Percentiles rank a stretch among this genome's conserved stretches.
These are phyloP conservation scores for Tinamus major DNA, from an alignment of 2,797 vertebrate genomes.

Conservation along the genomic window DNA sequence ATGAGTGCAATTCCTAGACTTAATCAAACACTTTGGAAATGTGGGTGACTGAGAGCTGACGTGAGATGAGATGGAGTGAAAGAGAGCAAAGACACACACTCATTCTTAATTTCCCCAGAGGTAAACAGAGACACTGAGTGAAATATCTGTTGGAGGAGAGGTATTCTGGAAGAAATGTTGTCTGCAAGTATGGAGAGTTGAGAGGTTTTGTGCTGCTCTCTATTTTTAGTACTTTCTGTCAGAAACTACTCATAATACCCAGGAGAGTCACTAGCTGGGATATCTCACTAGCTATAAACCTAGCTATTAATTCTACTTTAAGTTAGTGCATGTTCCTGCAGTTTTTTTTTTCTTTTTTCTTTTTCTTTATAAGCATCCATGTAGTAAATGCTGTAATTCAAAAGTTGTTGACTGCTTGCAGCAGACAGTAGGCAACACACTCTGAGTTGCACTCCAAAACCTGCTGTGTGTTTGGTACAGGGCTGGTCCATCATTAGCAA, in stretches of 20 bases:
- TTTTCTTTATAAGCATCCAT: neutral
- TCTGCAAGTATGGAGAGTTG: neutral
- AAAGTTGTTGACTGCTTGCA: neutral
- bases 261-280: neutral
- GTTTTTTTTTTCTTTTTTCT: too few species aligned
- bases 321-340: neutral
- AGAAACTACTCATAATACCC: neutral
- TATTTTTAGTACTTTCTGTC: neutral
- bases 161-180: neutral
- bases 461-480: fast-evolving
- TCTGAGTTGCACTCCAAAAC: neutral
- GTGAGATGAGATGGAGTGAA: neutral
- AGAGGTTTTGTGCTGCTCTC: neutral
- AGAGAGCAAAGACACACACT: neutral
- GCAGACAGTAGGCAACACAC: neutral
- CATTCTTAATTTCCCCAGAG: neutral
- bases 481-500: neutral
- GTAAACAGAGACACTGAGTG: neutral
- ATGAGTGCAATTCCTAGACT: neutral
- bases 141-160: neutral
- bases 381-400: neutral
- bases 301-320: neutral
- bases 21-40: slow-evolving; percentile 8
- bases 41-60: neutral
- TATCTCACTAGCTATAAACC: neutral